These are phyloP conservation scores for Muraenolepis orangiensis DNA, from an alignment of 2,797 vertebrate genomes.

Conservation along the genomic window DNA sequence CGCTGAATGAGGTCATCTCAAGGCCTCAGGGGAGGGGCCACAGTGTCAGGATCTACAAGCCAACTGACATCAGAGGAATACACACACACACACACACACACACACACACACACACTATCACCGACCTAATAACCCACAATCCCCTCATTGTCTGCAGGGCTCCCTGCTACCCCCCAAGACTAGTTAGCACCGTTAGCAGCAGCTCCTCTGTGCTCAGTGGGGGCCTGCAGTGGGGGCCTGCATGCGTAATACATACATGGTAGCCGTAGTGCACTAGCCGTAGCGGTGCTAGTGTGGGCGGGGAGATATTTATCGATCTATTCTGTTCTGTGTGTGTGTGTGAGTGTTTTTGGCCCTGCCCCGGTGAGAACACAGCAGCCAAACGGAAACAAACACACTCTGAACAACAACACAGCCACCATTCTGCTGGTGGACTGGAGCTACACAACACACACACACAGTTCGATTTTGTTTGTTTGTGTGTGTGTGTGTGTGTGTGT, in stretches of 20 bases:
- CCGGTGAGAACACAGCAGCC: constrained; percentile 45
- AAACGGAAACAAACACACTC: constrained; percentile 38
- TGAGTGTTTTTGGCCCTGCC: constrained; percentile 54
- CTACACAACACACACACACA: neutral
- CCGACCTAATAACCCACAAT: constrained; percentile 56
- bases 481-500: no score
- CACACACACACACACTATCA: neutral
- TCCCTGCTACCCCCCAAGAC: constrained; percentile 62
- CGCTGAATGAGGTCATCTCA: constrained; percentile 70
- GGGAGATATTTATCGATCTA: constrained; percentile 76
- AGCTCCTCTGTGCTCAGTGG: constrained; percentile 67
- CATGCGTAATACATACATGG: no score
- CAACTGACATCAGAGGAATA: constrained; percentile 64
- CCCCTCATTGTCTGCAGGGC: constrained; percentile 71
- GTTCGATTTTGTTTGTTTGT: neutral
- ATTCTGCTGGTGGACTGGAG: constrained; percentile 4
- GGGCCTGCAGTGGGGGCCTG: constrained; percentile 68
- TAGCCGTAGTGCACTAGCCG: neutral
- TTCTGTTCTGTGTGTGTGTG: constrained; percentile 32
- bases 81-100: constrained; percentile 39
- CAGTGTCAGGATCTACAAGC: constrained; percentile 54
- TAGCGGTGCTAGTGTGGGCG: constrained; percentile 53
- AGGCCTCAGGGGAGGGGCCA: constrained; percentile 59
- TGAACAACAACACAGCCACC: constrained; percentile 41
- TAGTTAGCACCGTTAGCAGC: constrained; percentile 57